A percentile compares a stretch with the other conserved stretches of the same genome.
Conservation (phyloP, 2,888 invertebrate species). For the Tupiocoris notatus region DNA sequence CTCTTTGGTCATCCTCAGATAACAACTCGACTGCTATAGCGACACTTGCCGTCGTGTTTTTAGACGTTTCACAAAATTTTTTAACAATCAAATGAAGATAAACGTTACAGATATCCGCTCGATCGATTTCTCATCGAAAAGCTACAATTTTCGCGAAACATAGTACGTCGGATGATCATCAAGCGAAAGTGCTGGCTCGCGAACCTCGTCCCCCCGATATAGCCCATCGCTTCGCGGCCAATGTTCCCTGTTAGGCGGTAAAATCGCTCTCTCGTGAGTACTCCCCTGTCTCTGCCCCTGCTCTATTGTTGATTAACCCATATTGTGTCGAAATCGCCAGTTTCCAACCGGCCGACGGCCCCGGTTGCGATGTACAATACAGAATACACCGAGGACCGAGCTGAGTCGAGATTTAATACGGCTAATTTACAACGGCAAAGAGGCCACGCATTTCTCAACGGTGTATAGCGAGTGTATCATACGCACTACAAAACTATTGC, state of each 20-base stretch:
- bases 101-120: too few species aligned
- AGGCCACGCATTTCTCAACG: background rate
- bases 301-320: conserved; percentile 23
- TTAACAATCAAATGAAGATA: too few species aligned
- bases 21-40: too few species aligned
- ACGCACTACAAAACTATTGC: too few species aligned
- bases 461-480: background rate
- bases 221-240: background rate
- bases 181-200: background rate
- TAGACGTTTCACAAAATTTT: too few species aligned
- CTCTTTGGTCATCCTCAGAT: too few species aligned
- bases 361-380: background rate
- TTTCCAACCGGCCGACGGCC: conserved; percentile 6
- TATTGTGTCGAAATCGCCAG: conserved; percentile 17
- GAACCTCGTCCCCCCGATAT: background rate
- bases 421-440: background rate
- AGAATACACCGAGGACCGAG: too few species aligned
- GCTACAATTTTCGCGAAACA: background rate
- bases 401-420: background rate
- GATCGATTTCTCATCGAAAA: too few species aligned
- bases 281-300: background rate
- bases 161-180: background rate
- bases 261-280: background rate
- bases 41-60: too few species aligned
- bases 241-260: background rate